Evolutionary conservation across 2,888 invertebrate genomes (phyloP).

Genomic region (Ptilodon capucinus): DNA sequence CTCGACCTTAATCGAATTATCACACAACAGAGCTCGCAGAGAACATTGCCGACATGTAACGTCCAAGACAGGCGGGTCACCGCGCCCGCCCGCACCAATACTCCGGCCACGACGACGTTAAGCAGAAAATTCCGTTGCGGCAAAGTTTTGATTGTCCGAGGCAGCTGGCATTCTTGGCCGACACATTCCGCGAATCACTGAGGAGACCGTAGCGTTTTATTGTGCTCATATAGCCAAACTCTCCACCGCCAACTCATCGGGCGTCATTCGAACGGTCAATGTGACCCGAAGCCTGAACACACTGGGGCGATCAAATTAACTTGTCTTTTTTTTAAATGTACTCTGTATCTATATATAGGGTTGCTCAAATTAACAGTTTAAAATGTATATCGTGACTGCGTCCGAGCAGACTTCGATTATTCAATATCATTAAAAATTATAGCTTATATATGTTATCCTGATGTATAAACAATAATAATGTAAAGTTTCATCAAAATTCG

Average conservation of each 20-base stretch:
- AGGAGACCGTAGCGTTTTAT: conserved; percentile 68
- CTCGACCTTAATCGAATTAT: conserved; percentile 23
- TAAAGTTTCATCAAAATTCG: too few relatives aligned
- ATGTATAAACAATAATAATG: too few relatives aligned
- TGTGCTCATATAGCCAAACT: conserved; percentile 69
- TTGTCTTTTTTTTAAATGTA: too few relatives aligned
- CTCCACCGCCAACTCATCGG: conserved; percentile 59
- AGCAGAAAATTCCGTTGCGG: conserved; percentile 77
- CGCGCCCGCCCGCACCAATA: conserved; percentile 59
- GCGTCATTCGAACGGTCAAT: conserved; percentile 51
- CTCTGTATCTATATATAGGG: too few relatives aligned
- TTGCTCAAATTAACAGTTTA: too few relatives aligned
- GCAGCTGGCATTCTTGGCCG: conserved; percentile 79
- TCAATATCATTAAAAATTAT: too few relatives aligned
- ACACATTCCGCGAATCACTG: conserved; percentile 70
- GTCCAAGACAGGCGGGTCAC: conserved; percentile 45
- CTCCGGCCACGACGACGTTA: conserved; percentile 65
- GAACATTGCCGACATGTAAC: conserved; percentile 30
- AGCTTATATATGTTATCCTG: too few relatives aligned
- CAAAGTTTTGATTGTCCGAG: conserved; percentile 82
- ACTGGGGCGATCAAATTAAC: too few relatives aligned
- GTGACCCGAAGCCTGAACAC: too few relatives aligned
- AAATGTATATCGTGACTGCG: too few relatives aligned
- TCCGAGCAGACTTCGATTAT: too few relatives aligned
- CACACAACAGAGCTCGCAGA: conserved; percentile 13